Base-by-base conservation (phyloP, 1,140 invertebrate species). In the Apis laboriosa region DNA sequence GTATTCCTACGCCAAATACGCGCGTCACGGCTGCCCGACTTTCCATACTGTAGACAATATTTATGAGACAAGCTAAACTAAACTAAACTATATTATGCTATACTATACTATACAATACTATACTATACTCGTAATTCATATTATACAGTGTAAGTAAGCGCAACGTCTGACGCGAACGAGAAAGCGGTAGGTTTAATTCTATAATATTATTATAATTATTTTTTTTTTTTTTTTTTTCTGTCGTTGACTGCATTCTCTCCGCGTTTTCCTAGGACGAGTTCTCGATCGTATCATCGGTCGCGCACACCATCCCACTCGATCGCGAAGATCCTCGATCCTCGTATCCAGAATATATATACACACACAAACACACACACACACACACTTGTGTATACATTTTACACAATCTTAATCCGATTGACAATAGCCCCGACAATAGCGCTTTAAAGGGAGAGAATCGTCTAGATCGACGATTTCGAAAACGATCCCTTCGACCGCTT, bases 21-120 rank as follows among this genome's bases (percentile, higher is more conserved):
- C 92, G 91, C 90, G 91, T 83, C 90, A 92, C 92, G 92, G 91
- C 90, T 90, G 89, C 92, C 91, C 93, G 82, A 92, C 88, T 93
- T 93, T 93, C 92, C 93, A 93, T 93, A 93, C 90, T 86, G 91
- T 94, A 94, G 92, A 94, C 93, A 94, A 94, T 94, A 94, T 94
- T 94, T 94, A 94, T 93, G 90, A 93, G 88, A 93, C 90, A 93
- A 93, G 87, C 88, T 92, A 92, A 92, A 93, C 89, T 91, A 92
- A 90, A 72, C 51, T 71, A 53, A 17, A 56, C 28, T 74, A 74
- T 43, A 78, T 84, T 88, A 86, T 86, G 85, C 86, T 68, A 68
- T 68, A 68, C 21, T 68, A 49, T 68, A 51, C 43, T 68, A 67
- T 67, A 67, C 64, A 43, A 67, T 67, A 67, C n/a, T 72, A 72